Evolutionary conservation across 2,797 vertebrate species (phyloP), one percentile per base, ranked within the genome.

Genomic region (Anisognathus igniventris): DNA sequence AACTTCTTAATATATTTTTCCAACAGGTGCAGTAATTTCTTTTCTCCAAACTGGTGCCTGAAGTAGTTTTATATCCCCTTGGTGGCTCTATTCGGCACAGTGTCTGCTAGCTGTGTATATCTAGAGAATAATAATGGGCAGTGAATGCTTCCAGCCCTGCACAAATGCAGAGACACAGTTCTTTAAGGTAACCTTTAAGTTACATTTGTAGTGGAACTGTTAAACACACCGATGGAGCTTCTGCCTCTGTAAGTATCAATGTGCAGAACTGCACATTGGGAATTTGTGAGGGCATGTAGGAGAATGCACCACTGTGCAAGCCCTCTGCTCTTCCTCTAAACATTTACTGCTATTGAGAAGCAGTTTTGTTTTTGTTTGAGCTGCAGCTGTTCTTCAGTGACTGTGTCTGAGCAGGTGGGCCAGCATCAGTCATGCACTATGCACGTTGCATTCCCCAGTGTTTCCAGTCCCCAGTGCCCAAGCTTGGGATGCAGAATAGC

Each of bases 301-400:
- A 80, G 57, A 57, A n/a, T 0, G 10, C 33, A 23, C 4, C 11
- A 5, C 10, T 64, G 30, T 42, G 45, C 68, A 42, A 44, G 35
- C 39, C 31, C n/a, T 93, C 65, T 77, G 8, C 30, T 62, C 17
- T 71, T 83, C 61, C 62, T 86, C 50, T 61, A 10, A 68, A 44
- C 27, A 2, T 30, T 61, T 33, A 40, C 6, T 77, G 83, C 65
- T 7, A 0, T 65, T 1, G 6, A 39, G 70, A 75, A 88, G 39
- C 45, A 39, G 22, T 74, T 92, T 96, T 58, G 62, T 15, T 39
- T 79, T 64, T 86, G 77, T 78, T 54, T 89, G 88, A 72, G 58
- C 83, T 90, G 86, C 90, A 96, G 90, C 83, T 90, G 76, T 72
- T 88, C 42, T 20, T 54, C 67, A 71, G 53, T n/a, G 70, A 2